phyloP scores from a whole-genome alignment of 2,113 vertebrate species.

The Peromyscus californicus region DNA sequence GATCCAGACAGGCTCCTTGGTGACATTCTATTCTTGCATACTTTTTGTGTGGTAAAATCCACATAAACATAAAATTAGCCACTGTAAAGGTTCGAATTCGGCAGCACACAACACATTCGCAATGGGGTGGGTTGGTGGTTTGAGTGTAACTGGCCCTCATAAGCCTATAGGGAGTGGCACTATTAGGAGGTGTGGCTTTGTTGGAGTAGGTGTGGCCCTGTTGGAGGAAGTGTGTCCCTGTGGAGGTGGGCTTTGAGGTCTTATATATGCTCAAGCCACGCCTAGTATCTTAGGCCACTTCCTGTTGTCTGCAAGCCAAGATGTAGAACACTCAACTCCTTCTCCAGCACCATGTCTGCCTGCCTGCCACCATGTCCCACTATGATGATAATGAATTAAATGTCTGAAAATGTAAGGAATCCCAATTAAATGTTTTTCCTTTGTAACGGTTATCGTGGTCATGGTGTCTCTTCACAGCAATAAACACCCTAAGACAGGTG shows the following conservation, averaged over 20 bases:
- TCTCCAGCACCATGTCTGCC: neutral
- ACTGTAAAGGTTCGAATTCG: neutral
- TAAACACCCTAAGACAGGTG: neutral
- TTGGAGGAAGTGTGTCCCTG: neutral
- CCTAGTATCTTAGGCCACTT: neutral
- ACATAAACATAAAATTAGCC: neutral
- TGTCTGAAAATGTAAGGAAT: neutral
- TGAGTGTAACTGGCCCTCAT: neutral
- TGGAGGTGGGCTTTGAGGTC: neutral
- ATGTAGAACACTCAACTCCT: neutral
- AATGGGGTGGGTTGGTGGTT: neutral
- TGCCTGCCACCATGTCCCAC: neutral
- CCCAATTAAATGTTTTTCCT: neutral
- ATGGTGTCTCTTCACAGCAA: neutral
- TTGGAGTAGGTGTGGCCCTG: neutral
- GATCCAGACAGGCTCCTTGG: neutral
- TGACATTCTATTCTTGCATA: neutral
- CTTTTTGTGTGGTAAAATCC: neutral
- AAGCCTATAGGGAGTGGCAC: neutral
- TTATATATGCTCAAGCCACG: neutral
- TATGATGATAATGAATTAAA: neutral
- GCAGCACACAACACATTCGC: neutral
- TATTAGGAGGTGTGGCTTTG: neutral
- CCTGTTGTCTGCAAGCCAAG: neutral
- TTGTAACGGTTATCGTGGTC: neutral